These are phyloP conservation scores for Stigmatopora nigra DNA, from an alignment of 2,113 vertebrate species.

Conservation along the genomic window DNA sequence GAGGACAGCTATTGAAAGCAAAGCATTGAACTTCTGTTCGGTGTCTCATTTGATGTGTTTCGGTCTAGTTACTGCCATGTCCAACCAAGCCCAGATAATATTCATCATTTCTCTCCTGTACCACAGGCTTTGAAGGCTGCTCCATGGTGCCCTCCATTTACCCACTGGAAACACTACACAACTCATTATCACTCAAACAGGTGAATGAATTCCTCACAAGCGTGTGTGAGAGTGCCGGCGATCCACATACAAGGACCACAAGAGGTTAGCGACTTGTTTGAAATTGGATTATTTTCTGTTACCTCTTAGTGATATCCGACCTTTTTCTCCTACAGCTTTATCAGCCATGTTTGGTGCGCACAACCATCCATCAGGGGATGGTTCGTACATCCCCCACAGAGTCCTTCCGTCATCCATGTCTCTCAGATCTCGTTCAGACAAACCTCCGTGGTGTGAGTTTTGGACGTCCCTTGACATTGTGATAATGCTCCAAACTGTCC, in stretches of 20 bases:
- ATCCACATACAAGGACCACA: conserved; percentile 71
- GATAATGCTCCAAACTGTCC: background rate
- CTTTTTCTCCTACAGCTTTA: conserved; percentile 48
- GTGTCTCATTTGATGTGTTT: conserved; percentile 12
- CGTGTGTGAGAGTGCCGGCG: conserved; percentile 79
- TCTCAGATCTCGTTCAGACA: conserved; percentile 79
- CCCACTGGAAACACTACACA: conserved; percentile 96
- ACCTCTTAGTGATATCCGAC: background rate
- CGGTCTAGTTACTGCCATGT: conserved; percentile 15
- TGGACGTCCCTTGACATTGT: background rate
- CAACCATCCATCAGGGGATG: conserved; percentile 75
- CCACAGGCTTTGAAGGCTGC: conserved; percentile 93
- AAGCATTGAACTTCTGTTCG: conserved; percentile 14
- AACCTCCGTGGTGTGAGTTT: conserved; percentile 94
- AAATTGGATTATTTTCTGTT: background rate
- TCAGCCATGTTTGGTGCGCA: conserved; percentile 81
- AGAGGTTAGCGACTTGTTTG: conserved; percentile 70
- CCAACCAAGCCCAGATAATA: conserved; percentile 32
- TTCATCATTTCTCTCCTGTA: conserved; percentile 53
- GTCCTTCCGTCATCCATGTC: conserved; percentile 79
- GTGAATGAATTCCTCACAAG: conserved; percentile 84
- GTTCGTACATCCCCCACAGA: conserved; percentile 78
- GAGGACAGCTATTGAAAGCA: conserved; percentile 14
- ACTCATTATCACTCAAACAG: conserved; percentile 92
- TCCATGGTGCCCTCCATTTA: conserved; percentile 99